Base-by-base conservation (phyloP, 2,113 vertebrate genomes). In the Mixornis gularis region DNA sequence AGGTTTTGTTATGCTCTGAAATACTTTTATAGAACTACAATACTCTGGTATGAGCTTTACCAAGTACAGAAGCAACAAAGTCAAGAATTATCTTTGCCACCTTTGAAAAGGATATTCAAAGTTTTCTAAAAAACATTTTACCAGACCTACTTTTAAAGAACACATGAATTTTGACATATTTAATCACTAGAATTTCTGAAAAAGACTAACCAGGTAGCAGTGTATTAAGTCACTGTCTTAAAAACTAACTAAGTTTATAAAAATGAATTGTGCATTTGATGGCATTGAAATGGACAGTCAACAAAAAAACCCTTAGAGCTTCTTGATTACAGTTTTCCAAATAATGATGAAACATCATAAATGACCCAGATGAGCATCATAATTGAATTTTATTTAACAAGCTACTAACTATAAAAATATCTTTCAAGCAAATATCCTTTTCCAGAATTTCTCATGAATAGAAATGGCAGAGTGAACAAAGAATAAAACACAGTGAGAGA, bases 1-100 rank as follows among this genome's bases (percentile, higher is more conserved):
- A 97, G 97, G 96, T 96, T 98, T 97, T 97, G 96, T 97, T 97
- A 96, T 95, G 84, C 79, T 96, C 94, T 96, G 92, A 96, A 97
- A 96, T 96, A 97, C 90, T 97, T 97, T 95, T 93, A 83, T 85
- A 81, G 83, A 95, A 89, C 74, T 87, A 84, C 73, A 91, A 55
- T 88, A 76, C 74, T 85, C 70, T 79, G 38, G 87, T 66, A 77
- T 1, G 7, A 90, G 86, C 76, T 93, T 94, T 73, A 69, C 71
- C 89, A 95, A 95, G 74, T 70, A 95, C 46, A n/a, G 79, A 97
- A 94, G 87, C 46, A 93, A 96, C 53, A 65, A 79, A 96, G 90
- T 82, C 92, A 93, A 94, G 66, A 95, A 72, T 92, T 90, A 64
- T 46, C 59, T 90, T 87, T 51, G 30, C 48, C 72, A 40, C 58